Conservation (phyloP, 2,113 vertebrate species). For the Trichomycterus rosablanca region DNA sequence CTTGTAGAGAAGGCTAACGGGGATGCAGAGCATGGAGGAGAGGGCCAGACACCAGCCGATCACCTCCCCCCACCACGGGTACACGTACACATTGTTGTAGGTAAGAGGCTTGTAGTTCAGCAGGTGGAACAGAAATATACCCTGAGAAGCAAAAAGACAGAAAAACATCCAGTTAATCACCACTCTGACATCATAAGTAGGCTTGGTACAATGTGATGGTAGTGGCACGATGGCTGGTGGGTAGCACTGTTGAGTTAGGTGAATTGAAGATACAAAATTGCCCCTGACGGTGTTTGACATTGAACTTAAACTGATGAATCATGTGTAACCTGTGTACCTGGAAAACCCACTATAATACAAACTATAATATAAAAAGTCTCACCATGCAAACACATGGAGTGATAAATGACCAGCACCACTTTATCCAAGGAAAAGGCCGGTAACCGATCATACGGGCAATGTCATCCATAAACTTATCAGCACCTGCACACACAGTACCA, state of each 20-base stretch:
- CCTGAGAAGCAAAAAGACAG: constrained; percentile 50
- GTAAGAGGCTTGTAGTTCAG: constrained; percentile 78
- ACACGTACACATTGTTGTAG: constrained; percentile 75
- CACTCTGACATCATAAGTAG: too few relatives aligned
- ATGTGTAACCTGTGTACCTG: too few relatives aligned
- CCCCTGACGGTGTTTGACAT: too few relatives aligned
- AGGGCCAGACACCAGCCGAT: constrained; percentile 76
- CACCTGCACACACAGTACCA: constrained; percentile 56
- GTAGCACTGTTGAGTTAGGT: too few relatives aligned
- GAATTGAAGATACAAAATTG: too few relatives aligned
- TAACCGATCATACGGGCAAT: constrained; percentile 79
- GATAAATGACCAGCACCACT: constrained; percentile 79
- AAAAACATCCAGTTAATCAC: too few relatives aligned
- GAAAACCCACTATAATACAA: too few relatives aligned
- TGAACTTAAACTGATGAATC: too few relatives aligned
- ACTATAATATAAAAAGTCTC: too few relatives aligned
- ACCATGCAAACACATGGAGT: constrained; percentile 77
- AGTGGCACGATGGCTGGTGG: too few relatives aligned
- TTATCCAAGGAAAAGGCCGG: constrained; percentile 74
- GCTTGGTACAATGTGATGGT: too few relatives aligned
- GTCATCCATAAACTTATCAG: constrained; percentile 79
- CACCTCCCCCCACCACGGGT: constrained; percentile 81
- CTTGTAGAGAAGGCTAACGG: constrained; percentile 70
- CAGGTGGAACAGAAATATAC: constrained; percentile 77
- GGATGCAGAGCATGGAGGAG: constrained; percentile 79